A percentile compares a stretch with the other conserved stretches of the same genome.
phyloP scores from a whole-genome alignment of 1,140 invertebrate genomes.

The Gryllus bimaculatus region DNA sequence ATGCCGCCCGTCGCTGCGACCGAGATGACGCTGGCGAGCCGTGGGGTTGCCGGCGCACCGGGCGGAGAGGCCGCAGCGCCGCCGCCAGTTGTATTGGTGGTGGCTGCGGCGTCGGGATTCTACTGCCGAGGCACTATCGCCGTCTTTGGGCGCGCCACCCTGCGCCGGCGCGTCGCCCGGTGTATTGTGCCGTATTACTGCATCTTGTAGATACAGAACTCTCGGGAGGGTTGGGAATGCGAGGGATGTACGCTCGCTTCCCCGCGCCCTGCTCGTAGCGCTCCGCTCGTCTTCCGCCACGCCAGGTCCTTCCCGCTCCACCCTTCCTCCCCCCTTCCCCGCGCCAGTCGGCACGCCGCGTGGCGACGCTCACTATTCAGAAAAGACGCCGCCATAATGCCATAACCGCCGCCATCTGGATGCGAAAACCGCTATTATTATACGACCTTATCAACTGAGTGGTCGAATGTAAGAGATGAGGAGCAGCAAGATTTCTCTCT shows the following conservation, averaged over 20 bases:
- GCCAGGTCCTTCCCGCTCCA: background rate
- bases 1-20: too few species aligned
- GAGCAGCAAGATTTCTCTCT: background rate
- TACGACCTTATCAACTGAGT: background rate
- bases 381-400: background rate
- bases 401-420: background rate
- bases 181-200: background rate
- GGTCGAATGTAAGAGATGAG: background rate
- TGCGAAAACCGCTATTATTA: background rate
- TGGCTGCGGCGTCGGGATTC: background rate
- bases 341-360: background rate
- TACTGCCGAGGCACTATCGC: background rate
- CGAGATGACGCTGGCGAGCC: too few species aligned
- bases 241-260: background rate
- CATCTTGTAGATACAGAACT: slow-evolving; percentile 4
- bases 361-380: background rate
- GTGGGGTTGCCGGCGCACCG: too few species aligned
- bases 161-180: background rate
- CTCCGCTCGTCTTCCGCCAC: background rate
- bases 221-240: background rate
- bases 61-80: too few species aligned
- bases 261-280: too few species aligned
- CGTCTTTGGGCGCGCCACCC: background rate
- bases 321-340: background rate
- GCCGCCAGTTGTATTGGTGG: too few species aligned